Conservation (phyloP, 2,113 vertebrate genomes). For the Castor canadensis region DNA sequence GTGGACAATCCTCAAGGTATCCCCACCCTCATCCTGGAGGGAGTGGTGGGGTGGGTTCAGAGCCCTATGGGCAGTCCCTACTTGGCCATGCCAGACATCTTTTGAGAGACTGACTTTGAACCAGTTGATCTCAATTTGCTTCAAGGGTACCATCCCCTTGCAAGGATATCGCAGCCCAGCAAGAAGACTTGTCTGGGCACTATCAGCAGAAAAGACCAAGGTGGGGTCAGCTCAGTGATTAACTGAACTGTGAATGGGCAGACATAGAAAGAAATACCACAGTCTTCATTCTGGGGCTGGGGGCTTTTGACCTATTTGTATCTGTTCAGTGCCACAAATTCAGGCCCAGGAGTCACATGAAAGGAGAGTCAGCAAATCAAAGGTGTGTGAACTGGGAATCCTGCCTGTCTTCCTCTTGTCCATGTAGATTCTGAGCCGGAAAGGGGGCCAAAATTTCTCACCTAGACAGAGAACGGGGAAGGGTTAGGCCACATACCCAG, state of each 20-base stretch:
- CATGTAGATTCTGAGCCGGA: background rate
- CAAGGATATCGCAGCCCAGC: background rate
- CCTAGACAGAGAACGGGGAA: background rate
- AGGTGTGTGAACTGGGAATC: background rate
- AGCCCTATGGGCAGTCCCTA: background rate
- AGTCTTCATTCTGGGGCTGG: background rate
- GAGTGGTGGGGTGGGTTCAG: background rate
- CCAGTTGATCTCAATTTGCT: fast-evolving
- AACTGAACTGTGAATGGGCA: fast-evolving
- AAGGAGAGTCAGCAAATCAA: background rate
- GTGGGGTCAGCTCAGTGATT: background rate
- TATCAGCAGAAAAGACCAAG: fast-evolving
- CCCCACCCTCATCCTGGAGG: background rate
- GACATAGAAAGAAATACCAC: background rate
- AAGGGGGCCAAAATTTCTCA: background rate
- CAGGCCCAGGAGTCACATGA: background rate
- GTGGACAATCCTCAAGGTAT: background rate
- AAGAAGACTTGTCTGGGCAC: background rate
- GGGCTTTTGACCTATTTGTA: background rate
- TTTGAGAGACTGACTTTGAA: background rate
- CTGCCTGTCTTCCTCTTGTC: background rate
- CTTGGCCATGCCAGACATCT: background rate
- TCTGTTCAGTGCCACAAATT: background rate
- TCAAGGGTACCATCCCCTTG: no score
- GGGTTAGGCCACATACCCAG: no score